Base-by-base conservation (phyloP, 2,888 invertebrate genomes). In the Seira sanloemensis region DNA sequence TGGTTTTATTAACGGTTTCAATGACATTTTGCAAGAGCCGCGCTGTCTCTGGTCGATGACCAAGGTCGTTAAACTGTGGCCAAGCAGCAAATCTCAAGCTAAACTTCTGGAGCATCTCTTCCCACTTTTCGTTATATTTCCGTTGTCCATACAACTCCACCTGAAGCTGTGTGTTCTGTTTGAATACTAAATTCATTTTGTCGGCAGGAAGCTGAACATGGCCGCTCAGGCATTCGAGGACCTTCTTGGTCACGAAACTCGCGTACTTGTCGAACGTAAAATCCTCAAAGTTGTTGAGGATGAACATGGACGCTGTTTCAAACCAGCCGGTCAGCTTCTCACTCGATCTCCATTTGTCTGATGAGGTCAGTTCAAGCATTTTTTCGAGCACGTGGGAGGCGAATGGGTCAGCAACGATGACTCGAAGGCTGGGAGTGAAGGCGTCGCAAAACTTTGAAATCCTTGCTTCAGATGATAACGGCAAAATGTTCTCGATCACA, bases 241-340 rank as follows among this genome's bases (percentile, higher is more conserved):
- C 94, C 9, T 95, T 94, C 72, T 96, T 93, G 86, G 96, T 92
- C 2, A 97, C 93, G 90, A 95, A 95, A 91, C 94, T 96, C 0
- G 95, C 96, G 87, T 95, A 96, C 0, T 92, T 92, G 90, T 97
- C 95, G 26, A 83, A 83, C 0, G 83, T 83, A n/a, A 83, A 83
- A 90, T 97, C 96, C 90, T 97, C 97, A 81, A 96, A 92, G 92
- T 97, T 97, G 91, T 97, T 97, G 0, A 96, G 91, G 23, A 95
- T 92, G 91, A 95, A 97, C 91, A 94, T 95, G 83, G 94, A 93
- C 1, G 95, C 92, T 91, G 95, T 96, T 16, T 95, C 86, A 0
- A 95, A 93, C 90, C 95, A 95, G 12, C 93, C 92, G 1, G 93
- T 92, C 88, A 94, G 95, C 66, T 92, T 90, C 0, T 90, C 84